phyloP scores from a whole-genome alignment of 35 echinoderm and acorn worm species.

The Hemicentrotus pulcherrimus region DNA sequence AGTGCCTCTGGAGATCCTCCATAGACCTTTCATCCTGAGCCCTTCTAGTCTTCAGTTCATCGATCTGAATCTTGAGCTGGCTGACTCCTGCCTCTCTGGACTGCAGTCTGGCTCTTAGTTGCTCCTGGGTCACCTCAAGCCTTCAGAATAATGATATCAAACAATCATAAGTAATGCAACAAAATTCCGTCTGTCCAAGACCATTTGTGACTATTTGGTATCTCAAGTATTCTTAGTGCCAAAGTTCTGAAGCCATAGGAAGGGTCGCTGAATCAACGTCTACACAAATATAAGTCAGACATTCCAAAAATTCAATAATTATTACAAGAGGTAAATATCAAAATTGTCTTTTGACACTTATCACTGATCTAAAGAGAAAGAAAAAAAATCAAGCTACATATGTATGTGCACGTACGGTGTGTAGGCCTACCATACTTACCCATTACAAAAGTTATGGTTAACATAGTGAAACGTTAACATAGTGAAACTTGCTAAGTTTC shows the following conservation, averaged over 20 bases:
- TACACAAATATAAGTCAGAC: too few relatives aligned
- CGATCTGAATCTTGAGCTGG: conserved; percentile 85
- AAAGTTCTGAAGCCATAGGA: neutral
- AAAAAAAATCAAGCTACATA: too few relatives aligned
- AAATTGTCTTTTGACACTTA: too few relatives aligned
- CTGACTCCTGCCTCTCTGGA: conserved; percentile 59
- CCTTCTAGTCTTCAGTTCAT: conserved; percentile 69
- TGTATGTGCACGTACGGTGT: too few relatives aligned
- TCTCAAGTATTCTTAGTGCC: neutral
- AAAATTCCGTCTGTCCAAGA: neutral
- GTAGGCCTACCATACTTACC: too few relatives aligned
- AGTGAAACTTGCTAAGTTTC: too few relatives aligned
- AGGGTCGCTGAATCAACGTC: too few relatives aligned
- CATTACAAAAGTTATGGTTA: too few relatives aligned
- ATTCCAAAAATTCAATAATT: too few relatives aligned
- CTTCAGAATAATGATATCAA: neutral
- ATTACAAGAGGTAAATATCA: too few relatives aligned
- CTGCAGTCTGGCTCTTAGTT: conserved; percentile 57
- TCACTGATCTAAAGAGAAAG: too few relatives aligned
- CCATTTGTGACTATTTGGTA: neutral
- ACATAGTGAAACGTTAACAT: too few relatives aligned
- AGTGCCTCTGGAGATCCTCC: conserved; percentile 79
- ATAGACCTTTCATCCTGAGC: conserved; percentile 55
- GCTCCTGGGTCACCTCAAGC: conserved; percentile 51
- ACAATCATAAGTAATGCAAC: neutral